A percentile compares a stretch with the other conserved stretches of the same genome.
Evolutionary conservation across 2,888 invertebrate species (phyloP).

Genomic region (Melinaea menophilus): DNA sequence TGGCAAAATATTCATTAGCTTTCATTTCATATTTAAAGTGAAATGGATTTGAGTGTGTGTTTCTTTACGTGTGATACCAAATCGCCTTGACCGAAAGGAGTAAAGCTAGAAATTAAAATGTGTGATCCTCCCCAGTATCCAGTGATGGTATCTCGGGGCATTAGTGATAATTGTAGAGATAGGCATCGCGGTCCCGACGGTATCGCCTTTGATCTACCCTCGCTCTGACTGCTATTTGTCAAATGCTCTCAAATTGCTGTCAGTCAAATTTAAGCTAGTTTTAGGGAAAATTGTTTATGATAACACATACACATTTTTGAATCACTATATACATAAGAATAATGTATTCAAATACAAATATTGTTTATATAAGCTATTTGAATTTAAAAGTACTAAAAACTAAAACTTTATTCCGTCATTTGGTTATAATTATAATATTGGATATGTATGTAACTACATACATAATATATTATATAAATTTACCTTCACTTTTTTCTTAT

Average conservation of each 20-base stretch:
- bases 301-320: neutral
- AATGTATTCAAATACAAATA: too few species aligned
- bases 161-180: slow-evolving; percentile 61
- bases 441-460: too few species aligned
- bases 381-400: too few species aligned
- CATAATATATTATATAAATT: too few species aligned
- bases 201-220: slow-evolving; percentile 55
- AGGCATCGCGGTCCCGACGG: slow-evolving; percentile 35
- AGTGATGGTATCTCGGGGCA: slow-evolving; percentile 57
- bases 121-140: slow-evolving; percentile 12
- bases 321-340: too few species aligned
- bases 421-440: too few species aligned
- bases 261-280: slow-evolving; percentile 5
- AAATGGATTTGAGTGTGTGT: too few species aligned
- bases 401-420: too few species aligned
- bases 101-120: slow-evolving; percentile 9
- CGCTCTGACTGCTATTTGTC: slow-evolving; percentile 57
- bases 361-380: too few species aligned
- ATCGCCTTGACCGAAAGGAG: neutral
- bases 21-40: too few species aligned
- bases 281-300: neutral
- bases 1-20: too few species aligned
- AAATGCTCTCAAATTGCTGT: slow-evolving; percentile 28
- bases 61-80: neutral
- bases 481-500: too few species aligned